Percentiles rank a stretch among this genome's conserved stretches.
Conservation (phyloP, 2,888 invertebrate species). For the Eilema depressum region DNA sequence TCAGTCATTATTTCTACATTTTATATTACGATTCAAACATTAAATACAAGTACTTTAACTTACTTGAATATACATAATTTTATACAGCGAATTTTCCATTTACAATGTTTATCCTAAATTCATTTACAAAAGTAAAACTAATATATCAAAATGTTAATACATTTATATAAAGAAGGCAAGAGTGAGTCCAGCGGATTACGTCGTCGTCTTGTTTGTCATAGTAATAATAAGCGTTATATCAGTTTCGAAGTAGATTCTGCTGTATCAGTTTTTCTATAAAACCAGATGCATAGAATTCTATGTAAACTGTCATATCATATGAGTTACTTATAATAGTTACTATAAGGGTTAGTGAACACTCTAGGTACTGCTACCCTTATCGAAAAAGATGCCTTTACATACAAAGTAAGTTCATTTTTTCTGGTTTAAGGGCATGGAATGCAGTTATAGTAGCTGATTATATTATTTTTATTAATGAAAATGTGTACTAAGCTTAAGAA, state of each 20-base stretch:
- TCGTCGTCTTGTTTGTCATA: background rate
- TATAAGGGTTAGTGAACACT: too few relatives aligned
- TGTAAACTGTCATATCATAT: background rate
- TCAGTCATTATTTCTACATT: conserved; percentile 44
- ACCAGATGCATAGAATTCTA: background rate
- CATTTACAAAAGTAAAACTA: conserved; percentile 35
- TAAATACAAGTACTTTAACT: conserved; percentile 22
- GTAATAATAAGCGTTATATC: background rate
- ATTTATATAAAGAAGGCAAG: conserved; percentile 33
- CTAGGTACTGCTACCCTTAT: background rate
- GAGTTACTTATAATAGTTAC: background rate
- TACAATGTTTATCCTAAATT: conserved; percentile 26
- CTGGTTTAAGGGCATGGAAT: too few relatives aligned
- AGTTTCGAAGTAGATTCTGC: background rate
- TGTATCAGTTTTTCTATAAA: background rate
- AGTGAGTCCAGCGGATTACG: background rate
- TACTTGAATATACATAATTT: conserved; percentile 13
- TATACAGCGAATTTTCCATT: conserved; percentile 29
- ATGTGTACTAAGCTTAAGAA: background rate
- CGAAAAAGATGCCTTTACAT: background rate
- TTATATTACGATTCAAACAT: conserved; percentile 36
- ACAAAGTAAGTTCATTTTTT: background rate
- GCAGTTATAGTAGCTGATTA: too few relatives aligned
- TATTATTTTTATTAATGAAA: background rate
- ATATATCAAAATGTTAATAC: conserved; percentile 40